phyloP scores from a whole-genome alignment of 2,888 invertebrate genomes.

The Prosopocoilus inquinatus region DNA sequence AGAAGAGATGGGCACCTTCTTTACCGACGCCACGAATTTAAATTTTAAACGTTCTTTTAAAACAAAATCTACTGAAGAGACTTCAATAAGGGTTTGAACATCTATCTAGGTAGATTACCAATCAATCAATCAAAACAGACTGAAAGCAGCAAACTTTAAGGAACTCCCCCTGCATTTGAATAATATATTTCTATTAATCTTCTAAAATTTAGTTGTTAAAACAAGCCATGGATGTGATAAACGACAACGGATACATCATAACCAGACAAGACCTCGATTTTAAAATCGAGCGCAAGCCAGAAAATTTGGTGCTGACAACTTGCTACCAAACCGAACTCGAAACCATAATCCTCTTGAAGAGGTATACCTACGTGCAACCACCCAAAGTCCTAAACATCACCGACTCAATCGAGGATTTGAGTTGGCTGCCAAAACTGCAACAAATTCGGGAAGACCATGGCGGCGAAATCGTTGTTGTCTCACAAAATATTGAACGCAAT shows the following conservation, averaged over 20 bases:
- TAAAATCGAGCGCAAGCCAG: not conserved
- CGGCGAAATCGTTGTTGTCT: not conserved
- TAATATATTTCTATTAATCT: no score
- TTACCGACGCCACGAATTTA: no score
- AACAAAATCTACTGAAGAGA: no score
- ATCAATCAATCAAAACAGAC: no score
- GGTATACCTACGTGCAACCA: not conserved
- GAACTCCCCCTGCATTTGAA: no score
- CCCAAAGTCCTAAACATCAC: not conserved
- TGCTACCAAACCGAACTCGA: not conserved
- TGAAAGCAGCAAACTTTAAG: no score
- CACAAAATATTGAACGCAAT: conserved; percentile 59
- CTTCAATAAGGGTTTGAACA: no score
- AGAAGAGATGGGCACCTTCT: no score
- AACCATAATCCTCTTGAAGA: not conserved
- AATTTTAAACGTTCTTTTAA: no score
- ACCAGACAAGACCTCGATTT: not conserved
- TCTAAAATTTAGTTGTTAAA: no score
- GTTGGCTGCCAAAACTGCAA: conserved; percentile 4
- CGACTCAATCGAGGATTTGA: not conserved
- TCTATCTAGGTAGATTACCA: no score
- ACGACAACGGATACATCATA: conserved; percentile 8
- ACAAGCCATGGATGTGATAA: not conserved
- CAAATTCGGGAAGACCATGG: not conserved
- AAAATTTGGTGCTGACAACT: not conserved